phyloP scores from a whole-genome alignment of 2,113 vertebrate genomes.

The Campylomormyrus tamandua region DNA sequence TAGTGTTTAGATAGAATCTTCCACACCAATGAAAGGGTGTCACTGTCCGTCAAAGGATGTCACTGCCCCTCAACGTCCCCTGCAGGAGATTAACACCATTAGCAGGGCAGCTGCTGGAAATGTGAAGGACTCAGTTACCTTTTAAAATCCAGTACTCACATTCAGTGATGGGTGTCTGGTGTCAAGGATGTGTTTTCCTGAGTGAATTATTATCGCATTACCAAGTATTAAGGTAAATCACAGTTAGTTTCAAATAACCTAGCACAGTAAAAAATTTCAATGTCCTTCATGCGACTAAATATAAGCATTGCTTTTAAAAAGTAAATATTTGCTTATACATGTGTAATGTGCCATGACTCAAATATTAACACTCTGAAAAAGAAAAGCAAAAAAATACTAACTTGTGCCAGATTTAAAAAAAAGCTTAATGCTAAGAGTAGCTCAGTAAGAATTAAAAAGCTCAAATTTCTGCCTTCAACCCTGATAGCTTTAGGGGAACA shows the following conservation, averaged over 20 bases:
- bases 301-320: neutral
- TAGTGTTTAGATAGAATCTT: neutral
- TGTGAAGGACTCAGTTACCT: neutral
- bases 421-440: neutral
- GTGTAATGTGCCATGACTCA: neutral
- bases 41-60: neutral
- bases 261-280: neutral
- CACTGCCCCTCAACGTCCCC: neutral
- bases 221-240: neutral
- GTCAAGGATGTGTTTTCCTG: neutral
- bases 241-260: neutral
- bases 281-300: neutral
- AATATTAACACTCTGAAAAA: neutral
- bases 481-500: neutral
- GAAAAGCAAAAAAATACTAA: neutral
- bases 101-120: neutral
- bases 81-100: neutral
- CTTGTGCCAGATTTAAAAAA: neutral
- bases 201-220: neutral
- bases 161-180: neutral
- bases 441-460: neutral
- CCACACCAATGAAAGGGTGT: neutral
- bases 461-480: neutral
- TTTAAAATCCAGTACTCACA: neutral
- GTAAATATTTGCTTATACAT: neutral